phyloP scores from a whole-genome alignment of 92 coral and sea anemone species.

The Umimayanthus chanpuru region DNA sequence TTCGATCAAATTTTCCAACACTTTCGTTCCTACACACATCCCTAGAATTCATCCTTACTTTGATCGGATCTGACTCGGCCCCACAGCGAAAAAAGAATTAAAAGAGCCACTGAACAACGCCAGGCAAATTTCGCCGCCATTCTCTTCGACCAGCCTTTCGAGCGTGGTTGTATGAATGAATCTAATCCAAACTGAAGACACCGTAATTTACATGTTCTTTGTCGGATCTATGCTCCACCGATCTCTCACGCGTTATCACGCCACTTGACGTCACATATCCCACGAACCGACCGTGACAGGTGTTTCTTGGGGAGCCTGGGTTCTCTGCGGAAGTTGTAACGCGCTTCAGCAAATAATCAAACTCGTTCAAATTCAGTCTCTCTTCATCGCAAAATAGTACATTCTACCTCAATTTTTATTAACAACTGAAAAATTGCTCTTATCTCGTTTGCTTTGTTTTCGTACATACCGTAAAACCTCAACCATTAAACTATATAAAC shows the following conservation, averaged over 20 bases:
- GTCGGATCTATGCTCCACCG: too few species aligned
- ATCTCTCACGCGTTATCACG: constrained; percentile 39
- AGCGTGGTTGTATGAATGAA: constrained; percentile 41
- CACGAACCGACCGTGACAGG: constrained; percentile 38
- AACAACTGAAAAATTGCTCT: too few species aligned
- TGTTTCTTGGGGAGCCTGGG: background rate
- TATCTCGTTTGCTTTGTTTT: too few species aligned
- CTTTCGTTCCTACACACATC: background rate
- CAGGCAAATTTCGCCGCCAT: constrained; percentile 29
- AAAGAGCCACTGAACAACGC: background rate
- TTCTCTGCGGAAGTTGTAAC: background rate
- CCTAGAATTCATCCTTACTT: constrained; percentile 3
- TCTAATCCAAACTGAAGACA: constrained; percentile 18
- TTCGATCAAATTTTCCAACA: background rate
- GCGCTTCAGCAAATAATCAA: too few species aligned
- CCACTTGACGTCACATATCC: constrained; percentile 41
- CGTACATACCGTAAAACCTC: background rate
- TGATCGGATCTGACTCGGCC: constrained; percentile 2
- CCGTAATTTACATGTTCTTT: constrained; percentile 35
- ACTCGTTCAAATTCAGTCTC: too few species aligned
- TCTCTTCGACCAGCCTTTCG: background rate
- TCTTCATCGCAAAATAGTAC: too few species aligned
- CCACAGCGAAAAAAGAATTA: background rate
- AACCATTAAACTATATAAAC: background rate
- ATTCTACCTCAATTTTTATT: too few species aligned